Conservation (phyloP, 2,888 invertebrate species). For the Parthenolecanium corni region DNA sequence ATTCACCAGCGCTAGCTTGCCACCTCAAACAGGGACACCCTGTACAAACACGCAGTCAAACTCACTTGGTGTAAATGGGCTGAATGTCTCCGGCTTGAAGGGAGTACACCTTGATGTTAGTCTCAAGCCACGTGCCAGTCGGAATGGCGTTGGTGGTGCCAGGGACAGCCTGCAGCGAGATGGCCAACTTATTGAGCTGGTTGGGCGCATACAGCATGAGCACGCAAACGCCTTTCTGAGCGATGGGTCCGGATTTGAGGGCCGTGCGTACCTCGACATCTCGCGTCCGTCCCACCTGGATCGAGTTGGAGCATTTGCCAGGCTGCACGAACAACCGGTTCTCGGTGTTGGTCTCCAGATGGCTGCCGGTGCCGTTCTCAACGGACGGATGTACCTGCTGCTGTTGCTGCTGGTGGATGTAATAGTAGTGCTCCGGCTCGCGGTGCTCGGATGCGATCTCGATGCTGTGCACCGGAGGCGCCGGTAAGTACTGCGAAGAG, state of each 20-base stretch:
- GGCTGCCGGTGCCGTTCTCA: no score
- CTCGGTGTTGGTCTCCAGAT: conserved; percentile 2
- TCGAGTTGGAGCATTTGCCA: conserved; percentile 21
- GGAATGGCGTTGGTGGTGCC: background rate
- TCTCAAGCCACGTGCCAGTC: conserved; percentile 13
- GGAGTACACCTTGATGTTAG: conserved; percentile 8
- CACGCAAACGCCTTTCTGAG: conserved; percentile 13
- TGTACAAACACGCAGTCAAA: no score
- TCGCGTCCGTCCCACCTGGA: conserved; percentile 15
- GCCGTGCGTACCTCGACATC: conserved; percentile 11
- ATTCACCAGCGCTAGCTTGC: no score
- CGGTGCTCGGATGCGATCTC: no score
- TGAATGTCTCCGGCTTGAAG: conserved; percentile 3
- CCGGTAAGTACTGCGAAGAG: no score
- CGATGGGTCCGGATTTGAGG: conserved; percentile 10
- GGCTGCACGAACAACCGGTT: conserved; percentile 13
- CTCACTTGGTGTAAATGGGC: conserved; percentile 3
- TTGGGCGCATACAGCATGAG: conserved; percentile 18
- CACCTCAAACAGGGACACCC: no score
- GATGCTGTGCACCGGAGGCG: no score
- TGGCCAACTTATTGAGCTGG: conserved; percentile 19
- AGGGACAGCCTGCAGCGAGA: conserved; percentile 11
- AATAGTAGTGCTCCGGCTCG: no score
- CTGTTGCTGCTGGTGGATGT: no score
- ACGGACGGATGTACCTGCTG: no score